Conservation (phyloP, 1,140 invertebrate species). For the Venustaconcha ellipsiformis region DNA sequence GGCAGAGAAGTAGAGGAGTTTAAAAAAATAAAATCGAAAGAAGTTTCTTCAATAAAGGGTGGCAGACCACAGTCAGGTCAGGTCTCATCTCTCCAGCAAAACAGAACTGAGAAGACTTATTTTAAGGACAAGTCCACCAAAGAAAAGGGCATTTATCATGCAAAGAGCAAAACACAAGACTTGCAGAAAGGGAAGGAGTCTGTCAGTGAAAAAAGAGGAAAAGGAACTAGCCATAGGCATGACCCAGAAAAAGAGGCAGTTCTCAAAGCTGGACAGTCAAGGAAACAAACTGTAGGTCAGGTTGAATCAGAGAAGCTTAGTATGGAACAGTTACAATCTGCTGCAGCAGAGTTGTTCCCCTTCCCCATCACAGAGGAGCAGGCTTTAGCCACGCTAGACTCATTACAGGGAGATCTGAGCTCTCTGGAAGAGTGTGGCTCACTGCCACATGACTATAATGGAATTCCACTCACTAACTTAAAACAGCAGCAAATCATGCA, state of each 20-base stretch:
- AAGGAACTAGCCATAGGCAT: not conserved
- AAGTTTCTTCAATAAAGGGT: slow-evolving; percentile 24
- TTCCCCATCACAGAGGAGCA: slow-evolving; percentile 33
- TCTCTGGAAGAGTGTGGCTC: slow-evolving; percentile 52
- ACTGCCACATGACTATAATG: slow-evolving; percentile 55
- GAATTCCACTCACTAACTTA: slow-evolving; percentile 52
- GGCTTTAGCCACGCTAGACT: slow-evolving; percentile 43
- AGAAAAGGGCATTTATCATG: no score
- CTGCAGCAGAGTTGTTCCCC: slow-evolving; percentile 28
- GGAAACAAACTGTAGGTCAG: not conserved
- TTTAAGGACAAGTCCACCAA: not conserved
- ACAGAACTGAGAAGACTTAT: not conserved
- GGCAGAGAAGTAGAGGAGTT: slow-evolving; percentile 14
- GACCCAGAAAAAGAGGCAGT: slow-evolving; percentile 10
- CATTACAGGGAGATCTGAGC: slow-evolving; percentile 48
- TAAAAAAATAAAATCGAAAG: slow-evolving; percentile 9
- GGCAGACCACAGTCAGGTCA: slow-evolving; percentile 19
- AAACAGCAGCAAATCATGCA: slow-evolving; percentile 61
- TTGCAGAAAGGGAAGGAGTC: slow-evolving; percentile 5
- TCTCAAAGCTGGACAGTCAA: slow-evolving; percentile 7
- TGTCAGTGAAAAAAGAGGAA: slow-evolving; percentile 1
- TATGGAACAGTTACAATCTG: slow-evolving; percentile 26
- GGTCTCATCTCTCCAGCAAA: not conserved
- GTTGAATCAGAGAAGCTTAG: slow-evolving; percentile 4
- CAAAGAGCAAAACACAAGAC: not conserved